Conservation (phyloP, 2,888 invertebrate genomes). For the Chironomus riparius region DNA sequence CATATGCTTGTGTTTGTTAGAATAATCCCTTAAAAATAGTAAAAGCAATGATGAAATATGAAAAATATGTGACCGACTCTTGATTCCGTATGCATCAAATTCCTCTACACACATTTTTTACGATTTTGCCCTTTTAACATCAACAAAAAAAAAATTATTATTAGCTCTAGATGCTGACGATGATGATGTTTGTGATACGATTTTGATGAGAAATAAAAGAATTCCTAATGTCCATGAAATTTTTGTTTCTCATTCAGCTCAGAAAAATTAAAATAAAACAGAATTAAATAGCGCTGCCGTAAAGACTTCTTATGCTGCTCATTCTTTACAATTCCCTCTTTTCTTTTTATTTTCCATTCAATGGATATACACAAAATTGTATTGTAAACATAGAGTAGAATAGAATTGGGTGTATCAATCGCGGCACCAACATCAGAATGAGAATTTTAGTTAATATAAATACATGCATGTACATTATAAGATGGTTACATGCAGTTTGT, state of each 20-base stretch:
- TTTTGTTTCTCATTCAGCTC: neutral
- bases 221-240: neutral
- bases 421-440: conserved; percentile 6
- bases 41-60: too few species aligned
- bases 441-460: neutral
- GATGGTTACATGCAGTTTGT: neutral
- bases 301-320: too few species aligned
- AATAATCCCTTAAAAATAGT: neutral
- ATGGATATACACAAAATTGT: neutral
- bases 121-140: neutral
- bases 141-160: neutral
- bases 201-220: neutral
- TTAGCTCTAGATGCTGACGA: neutral
- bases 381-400: neutral
- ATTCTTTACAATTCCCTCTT: too few species aligned
- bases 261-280: neutral
- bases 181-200: neutral
- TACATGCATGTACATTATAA: neutral
- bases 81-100: neutral
- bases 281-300: neutral
- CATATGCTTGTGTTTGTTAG: too few species aligned
- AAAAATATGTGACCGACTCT: neutral
- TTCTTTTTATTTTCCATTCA: neutral
- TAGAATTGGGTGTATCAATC: conserved; percentile 13
- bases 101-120: neutral